Conservation (phyloP, 2,113 vertebrate species). For the Meleagris gallopavo region DNA sequence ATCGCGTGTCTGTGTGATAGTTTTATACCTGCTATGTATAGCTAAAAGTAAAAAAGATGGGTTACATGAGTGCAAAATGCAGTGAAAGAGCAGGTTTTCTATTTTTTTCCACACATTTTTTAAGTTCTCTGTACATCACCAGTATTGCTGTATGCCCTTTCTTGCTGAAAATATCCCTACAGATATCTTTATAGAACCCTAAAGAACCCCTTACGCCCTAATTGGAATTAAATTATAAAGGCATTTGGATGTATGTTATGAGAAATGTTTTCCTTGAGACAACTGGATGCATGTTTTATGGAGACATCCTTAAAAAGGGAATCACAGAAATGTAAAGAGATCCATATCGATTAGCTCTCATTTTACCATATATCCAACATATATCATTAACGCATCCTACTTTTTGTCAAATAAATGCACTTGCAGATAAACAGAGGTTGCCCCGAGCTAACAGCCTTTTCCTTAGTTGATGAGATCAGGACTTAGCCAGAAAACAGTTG, state of each 20-base stretch:
- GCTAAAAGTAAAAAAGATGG: not conserved
- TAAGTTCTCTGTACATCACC: not conserved
- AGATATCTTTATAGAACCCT: not conserved
- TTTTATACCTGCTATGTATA: not conserved
- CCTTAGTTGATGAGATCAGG: not conserved
- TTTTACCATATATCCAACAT: not conserved
- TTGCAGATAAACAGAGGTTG: not conserved
- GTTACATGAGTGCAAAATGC: not conserved
- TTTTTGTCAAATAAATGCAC: not conserved
- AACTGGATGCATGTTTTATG: not conserved
- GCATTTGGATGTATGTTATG: not conserved
- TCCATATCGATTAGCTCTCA: not conserved
- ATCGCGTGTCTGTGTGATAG: not conserved
- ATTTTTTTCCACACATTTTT: not conserved
- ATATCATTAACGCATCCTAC: not conserved
- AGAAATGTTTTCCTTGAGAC: not conserved
- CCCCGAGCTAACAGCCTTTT: not conserved
- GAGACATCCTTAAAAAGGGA: not conserved
- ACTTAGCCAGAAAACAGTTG: conserved; percentile 9
- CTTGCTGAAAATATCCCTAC: not conserved
- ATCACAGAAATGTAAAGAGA: not conserved
- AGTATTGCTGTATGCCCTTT: not conserved
- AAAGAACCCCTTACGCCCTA: not conserved
- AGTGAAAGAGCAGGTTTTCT: not conserved
- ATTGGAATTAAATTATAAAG: not conserved